phyloP scores from a whole-genome alignment of 1,140 invertebrate genomes.

The Achroia grisella region DNA sequence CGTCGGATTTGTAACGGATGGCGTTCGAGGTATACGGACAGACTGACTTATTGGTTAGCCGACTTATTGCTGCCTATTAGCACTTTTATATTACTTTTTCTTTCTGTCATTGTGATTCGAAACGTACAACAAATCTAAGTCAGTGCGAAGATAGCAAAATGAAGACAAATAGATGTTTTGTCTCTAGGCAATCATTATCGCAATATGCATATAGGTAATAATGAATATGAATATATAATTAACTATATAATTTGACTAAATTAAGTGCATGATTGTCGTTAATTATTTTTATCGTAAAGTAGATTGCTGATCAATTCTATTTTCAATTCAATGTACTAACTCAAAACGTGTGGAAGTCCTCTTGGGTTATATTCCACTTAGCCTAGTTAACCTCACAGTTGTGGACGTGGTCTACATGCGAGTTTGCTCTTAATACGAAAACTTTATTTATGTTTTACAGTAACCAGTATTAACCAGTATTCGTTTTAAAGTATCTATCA shows the following conservation, averaged over 20 bases:
- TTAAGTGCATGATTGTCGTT: too few relatives aligned
- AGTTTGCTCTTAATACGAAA: neutral
- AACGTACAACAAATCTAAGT: neutral
- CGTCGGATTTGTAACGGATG: conserved; percentile 65
- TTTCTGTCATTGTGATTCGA: neutral
- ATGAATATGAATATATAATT: too few relatives aligned
- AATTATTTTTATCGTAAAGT: too few relatives aligned
- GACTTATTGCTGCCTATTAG: conserved; percentile 57
- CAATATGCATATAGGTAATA: too few relatives aligned
- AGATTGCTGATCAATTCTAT: too few relatives aligned
- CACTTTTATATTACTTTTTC: neutral
- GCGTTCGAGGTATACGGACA: conserved; percentile 47
- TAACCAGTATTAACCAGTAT: neutral
- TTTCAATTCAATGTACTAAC: neutral
- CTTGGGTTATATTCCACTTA: neutral
- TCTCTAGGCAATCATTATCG: too few relatives aligned
- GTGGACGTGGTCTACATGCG: neutral
- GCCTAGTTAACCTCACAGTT: neutral
- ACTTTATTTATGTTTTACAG: neutral
- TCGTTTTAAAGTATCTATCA: neutral
- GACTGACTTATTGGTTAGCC: conserved; percentile 40
- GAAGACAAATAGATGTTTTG: too few relatives aligned
- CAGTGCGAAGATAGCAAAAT: too few relatives aligned
- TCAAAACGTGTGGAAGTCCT: neutral
- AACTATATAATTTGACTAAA: too few relatives aligned